Base-by-base conservation (phyloP, 2,888 invertebrate genomes). In the Lepidochitona cinerea region DNA sequence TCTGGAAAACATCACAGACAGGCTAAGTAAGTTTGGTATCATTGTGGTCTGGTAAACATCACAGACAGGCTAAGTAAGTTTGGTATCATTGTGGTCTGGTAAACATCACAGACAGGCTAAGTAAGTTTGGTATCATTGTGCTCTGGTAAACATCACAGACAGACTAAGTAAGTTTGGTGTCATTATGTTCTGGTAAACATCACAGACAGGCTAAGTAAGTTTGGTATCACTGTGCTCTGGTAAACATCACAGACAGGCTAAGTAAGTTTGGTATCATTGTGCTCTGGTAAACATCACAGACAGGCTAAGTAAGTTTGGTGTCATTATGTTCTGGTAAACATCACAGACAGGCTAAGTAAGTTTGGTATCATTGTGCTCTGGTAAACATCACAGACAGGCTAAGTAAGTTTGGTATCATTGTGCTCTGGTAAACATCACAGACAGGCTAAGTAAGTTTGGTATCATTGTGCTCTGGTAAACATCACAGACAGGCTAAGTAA, bases 281-380 rank as follows among this genome's bases (percentile, higher is more conserved):
- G n/a, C n/a, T n/a, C n/a, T n/a, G n/a, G n/a, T n/a, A n/a, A n/a
- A n/a, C n/a, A n/a, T n/a, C n/a, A n/a, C n/a, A 49, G 23, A 49
- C 49, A 18, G 18, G 7, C 49, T 49, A 2, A n/a, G 49, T 49
- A 49, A n/a, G 7, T 49, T 2, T 49, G 7, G 49, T 49, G 49
- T 49, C n/a, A n/a, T 2, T n/a, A n/a, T 2, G 49, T 7, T 41
- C 9, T 7, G 23, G 49, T 89, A 85, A 92, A 92, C 73, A 90
- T 95, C 72, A 92, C 93, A 0, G 93, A 94, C 36, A 93, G 94
- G 89, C 92, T 91, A 3, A 75, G 91, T 91, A 83, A n/a, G n/a
- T n/a, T n/a, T n/a, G n/a, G n/a, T n/a, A n/a, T n/a, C n/a, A n/a
- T n/a, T n/a, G n/a, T n/a, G n/a, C n/a, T n/a, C n/a, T n/a, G n/a